A percentile compares a stretch with the other conserved stretches of the same genome.
Evolutionary conservation across 2,797 vertebrate genomes (phyloP).

Genomic region (Craterocephalus amniculus): DNA sequence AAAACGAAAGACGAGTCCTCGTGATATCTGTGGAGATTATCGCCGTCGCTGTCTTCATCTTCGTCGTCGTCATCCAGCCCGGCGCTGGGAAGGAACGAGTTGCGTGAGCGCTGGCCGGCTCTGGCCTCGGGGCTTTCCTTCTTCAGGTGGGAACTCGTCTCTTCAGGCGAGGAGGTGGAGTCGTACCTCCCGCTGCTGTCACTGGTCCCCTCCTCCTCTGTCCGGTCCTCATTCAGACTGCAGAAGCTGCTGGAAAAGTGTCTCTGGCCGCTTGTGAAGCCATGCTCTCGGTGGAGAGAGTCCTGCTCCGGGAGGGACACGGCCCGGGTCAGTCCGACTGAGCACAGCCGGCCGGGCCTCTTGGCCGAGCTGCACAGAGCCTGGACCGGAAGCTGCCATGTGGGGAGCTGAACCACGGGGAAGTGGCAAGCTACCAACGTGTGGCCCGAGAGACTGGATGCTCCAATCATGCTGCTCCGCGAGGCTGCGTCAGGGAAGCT

Average conservation of each 20-base stretch:
- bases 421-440: constrained; percentile 92
- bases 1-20: constrained; percentile 81
- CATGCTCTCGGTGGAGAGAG: constrained; percentile 82
- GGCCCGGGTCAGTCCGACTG: constrained; percentile 82
- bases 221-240: constrained; percentile 69
- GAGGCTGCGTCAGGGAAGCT: constrained; percentile 8
- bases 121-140: constrained; percentile 36
- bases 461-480: constrained; percentile 87
- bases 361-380: constrained; percentile 80
- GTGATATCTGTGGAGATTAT: constrained; percentile 77
- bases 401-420: constrained; percentile 85
- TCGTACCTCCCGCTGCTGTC: constrained; percentile 73
- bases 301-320: constrained; percentile 86
- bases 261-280: constrained; percentile 76
- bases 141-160: constrained; percentile 45
- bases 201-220: constrained; percentile 71
- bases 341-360: constrained; percentile 84
- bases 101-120: constrained; percentile 76
- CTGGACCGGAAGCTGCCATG: constrained; percentile 89
- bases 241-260: constrained; percentile 73
- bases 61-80: constrained; percentile 85
- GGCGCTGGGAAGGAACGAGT: constrained; percentile 87
- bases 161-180: constrained; percentile 73
- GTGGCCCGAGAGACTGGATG: constrained; percentile 89
- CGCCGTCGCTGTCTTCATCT: constrained; percentile 81